A percentile compares a stretch with the other conserved stretches of the same genome.
Evolutionary conservation across 2,888 invertebrate genomes (phyloP).

Genomic region (Masnerella sp.): DNA sequence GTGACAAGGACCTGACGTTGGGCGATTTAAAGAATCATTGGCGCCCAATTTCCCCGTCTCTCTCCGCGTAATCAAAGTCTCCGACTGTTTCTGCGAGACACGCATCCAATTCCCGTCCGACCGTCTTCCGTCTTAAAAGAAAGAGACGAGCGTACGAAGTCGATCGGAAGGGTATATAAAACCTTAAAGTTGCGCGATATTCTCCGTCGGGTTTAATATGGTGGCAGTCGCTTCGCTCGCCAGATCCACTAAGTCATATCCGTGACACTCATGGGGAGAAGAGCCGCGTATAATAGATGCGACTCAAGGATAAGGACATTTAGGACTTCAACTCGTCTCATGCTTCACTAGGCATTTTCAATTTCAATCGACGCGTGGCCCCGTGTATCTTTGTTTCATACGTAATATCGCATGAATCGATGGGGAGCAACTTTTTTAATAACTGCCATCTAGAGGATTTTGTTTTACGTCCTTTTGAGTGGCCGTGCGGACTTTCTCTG

Average conservation of each 20-base stretch:
- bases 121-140: too few relatives aligned
- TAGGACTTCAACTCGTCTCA: slow-evolving; percentile 55
- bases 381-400: slow-evolving; percentile 54
- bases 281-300: slow-evolving; percentile 60
- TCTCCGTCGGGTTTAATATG: slow-evolving; percentile 70
- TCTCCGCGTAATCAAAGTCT: slow-evolving; percentile 19
- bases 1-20: slow-evolving; percentile 10
- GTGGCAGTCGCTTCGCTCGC: slow-evolving; percentile 65
- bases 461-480: slow-evolving; percentile 15
- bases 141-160: slow-evolving; percentile 26
- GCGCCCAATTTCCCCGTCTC: background rate
- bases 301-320: slow-evolving; percentile 58
- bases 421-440: slow-evolving; percentile 46
- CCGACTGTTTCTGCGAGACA: slow-evolving; percentile 5
- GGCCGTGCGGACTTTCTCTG: background rate
- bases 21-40: slow-evolving; percentile 27
- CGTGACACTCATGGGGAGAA: slow-evolving; percentile 61
- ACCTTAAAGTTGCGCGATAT: slow-evolving; percentile 67
- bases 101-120: slow-evolving; percentile 34
- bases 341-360: slow-evolving; percentile 59
- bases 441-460: slow-evolving; percentile 30
- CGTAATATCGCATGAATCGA: slow-evolving; percentile 23
- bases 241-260: slow-evolving; percentile 70
- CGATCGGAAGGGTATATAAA: slow-evolving; percentile 51
- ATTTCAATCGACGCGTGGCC: slow-evolving; percentile 53